Base-by-base conservation (phyloP, 2,113 vertebrate species). In the Daubentonia madagascariensis region DNA sequence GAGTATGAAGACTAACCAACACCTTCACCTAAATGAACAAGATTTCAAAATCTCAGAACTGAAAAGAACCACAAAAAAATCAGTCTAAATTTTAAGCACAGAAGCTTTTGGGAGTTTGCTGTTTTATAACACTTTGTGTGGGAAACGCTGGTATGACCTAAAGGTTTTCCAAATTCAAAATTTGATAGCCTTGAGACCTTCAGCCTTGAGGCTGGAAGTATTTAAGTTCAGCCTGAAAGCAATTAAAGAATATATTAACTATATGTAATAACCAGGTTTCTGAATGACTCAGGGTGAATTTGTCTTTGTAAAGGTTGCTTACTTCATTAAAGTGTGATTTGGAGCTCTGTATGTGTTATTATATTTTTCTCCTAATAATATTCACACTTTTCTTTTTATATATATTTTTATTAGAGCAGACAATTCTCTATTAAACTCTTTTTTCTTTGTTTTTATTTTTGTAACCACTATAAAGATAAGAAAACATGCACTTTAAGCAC, bases 221-320 rank as follows among this genome's bases (percentile, higher is more conserved):
- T 95, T 98, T 98, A 87, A 97, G 22, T 98, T 98, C 81, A 92
- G 2, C 81, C 94, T 92, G 85, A 97, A 98, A 90, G 22, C 67
- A 96, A 97, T 98, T 95, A 98, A 96, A 98, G 79, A 85, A 85
- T 32, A 57, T 68, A 98, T 91, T 97, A 98, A 97, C 87, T 96
- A 6, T 25, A 89, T 57, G 16, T 98, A 98, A 95, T 89, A 98
- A 95, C 1, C n/a, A 89, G 11, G 4, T 95, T 97, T 98, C 61
- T 95, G 79, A 98, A 97, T 89, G 93, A 96, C 93, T 96, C 9
- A 0, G 70, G 40, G 25, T 97, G 90, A 98, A 79, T 98, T 98
- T 98, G 89, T 32, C 96, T 98, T 98, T 98, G 83, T 57, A 96
- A 98, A 91, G 28, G 35, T 89, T 98, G 50, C 40, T 97, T 96